Conservation (phyloP, 37 sponge, comb jelly and placozoan genomes). For the Beroe ovata region DNA sequence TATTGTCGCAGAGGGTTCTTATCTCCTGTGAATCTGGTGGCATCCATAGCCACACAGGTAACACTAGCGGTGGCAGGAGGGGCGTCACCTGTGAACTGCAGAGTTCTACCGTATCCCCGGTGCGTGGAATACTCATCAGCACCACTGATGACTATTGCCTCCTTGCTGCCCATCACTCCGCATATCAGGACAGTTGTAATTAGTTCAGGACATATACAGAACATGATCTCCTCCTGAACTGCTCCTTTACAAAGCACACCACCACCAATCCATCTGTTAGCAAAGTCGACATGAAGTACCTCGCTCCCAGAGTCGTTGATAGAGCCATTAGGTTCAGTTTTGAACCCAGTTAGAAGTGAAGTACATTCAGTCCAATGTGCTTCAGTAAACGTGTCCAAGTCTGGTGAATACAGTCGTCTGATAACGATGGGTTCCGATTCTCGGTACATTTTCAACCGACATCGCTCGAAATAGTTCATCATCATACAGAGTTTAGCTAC, state of each 20-base stretch:
- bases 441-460: slow-evolving; percentile 14
- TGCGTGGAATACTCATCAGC: slow-evolving; percentile 78
- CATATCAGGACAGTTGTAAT: slow-evolving; percentile 75
- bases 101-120: slow-evolving; percentile 73
- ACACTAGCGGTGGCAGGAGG: slow-evolving; percentile 63
- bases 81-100: slow-evolving; percentile 69
- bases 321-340: background rate
- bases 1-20: slow-evolving; percentile 18
- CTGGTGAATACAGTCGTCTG: background rate
- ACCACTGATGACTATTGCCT: slow-evolving; percentile 78
- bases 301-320: slow-evolving; percentile 41
- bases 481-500: slow-evolving; percentile 49
- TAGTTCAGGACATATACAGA: slow-evolving; percentile 79
- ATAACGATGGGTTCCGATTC: background rate
- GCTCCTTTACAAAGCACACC: slow-evolving; percentile 79
- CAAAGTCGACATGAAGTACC: slow-evolving; percentile 79
- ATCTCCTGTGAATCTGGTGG: slow-evolving; percentile 55
- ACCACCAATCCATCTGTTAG: slow-evolving; percentile 82
- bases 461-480: slow-evolving; percentile 63
- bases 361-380: background rate
- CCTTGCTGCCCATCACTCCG: slow-evolving; percentile 72
- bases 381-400: background rate
- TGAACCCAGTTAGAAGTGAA: background rate
- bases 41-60: slow-evolving; percentile 80
- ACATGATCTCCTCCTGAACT: slow-evolving; percentile 84